These are phyloP conservation scores for Lordiphosa andalusiaca DNA, from an alignment of 2,888 invertebrate genomes.

Conservation along the genomic window DNA sequence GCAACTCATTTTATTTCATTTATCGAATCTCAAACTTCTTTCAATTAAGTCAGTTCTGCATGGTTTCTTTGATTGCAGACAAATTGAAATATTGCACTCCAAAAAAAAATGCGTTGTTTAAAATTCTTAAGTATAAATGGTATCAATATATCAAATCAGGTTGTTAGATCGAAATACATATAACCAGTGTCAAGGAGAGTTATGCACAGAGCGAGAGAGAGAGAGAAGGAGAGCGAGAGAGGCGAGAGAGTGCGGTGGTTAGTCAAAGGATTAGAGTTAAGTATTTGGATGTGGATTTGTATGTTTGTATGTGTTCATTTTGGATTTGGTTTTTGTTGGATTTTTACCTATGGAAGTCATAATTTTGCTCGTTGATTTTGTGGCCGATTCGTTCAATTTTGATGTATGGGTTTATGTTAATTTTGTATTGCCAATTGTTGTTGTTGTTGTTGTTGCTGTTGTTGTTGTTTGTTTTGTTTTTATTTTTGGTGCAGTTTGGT, in stretches of 20 bases:
- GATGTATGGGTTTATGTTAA: constrained; percentile 4
- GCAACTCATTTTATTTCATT: too few relatives aligned
- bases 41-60: too few relatives aligned
- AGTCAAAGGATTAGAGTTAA: constrained; percentile 7
- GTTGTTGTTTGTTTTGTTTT: constrained; percentile 1
- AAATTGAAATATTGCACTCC: too few relatives aligned
- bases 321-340: constrained; percentile 1
- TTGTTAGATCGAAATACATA: too few relatives aligned
- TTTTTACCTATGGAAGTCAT: constrained; percentile 80
- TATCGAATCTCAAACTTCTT: too few relatives aligned
- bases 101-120: too few relatives aligned
- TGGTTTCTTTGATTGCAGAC: too few relatives aligned
- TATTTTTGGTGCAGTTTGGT: constrained; percentile 17
- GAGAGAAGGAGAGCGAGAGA: background rate
- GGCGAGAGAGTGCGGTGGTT: background rate
- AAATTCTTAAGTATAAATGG: too few relatives aligned
- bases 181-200: too few relatives aligned
- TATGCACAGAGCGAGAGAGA: too few relatives aligned
- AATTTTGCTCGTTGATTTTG: constrained; percentile 69
- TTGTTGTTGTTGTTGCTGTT: constrained; percentile 8
- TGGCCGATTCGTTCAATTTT: constrained; percentile 57
- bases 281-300: background rate
- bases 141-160: too few relatives aligned
- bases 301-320: background rate
- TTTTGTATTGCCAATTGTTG: constrained; percentile 28